Evolutionary conservation across 2,888 invertebrate species (phyloP), one percentile per base, ranked within the genome.

Genomic region (Clusia tigrina): DNA sequence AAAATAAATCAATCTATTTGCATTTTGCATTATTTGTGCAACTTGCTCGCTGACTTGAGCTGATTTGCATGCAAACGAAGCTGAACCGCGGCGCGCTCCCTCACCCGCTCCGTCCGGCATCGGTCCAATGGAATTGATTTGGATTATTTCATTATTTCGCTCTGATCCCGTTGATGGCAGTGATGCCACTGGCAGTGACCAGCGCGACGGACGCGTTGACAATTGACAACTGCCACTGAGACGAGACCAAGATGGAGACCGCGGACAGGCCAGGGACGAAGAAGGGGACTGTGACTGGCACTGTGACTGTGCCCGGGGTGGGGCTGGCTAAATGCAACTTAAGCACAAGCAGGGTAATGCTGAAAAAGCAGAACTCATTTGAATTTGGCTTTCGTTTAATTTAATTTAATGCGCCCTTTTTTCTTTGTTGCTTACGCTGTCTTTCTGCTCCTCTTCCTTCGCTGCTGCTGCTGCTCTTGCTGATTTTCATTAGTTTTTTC

Each of bases 341-440:
- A 15, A 42, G 42, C 42, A n/a, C n/a, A n/a, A n/a, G n/a, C n/a
- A n/a, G n/a, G n/a, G n/a, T n/a, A 42, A 15, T 15, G 42, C 42
- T 42, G 10, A 15, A 73, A 69, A 77, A 70, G 69, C 67, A 72
- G 66, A 78, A 72, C 74, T 74, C 74, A 74, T 74, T 74, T 74
- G 74, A 74, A 74, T 74, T 74, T 74, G 78, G 74, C 78, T 74
- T 74, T 77, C 74, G 77, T 74, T 74, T 74, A 74, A 74, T 74
- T 74, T 78, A 78, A 74, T 74, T 74, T 74, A 77, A 78, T 74
- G 77, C 76, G 74, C 42, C n/a, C n/a, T 32, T 32, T 32, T 32
- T 32, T 32, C n/a, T n/a, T n/a, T n/a, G n/a, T n/a, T n/a, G n/a
- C n/a, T n/a, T n/a, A n/a, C n/a, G n/a, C n/a, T n/a, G n/a, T n/a